Evolutionary conservation across 2,797 vertebrate species (phyloP).

Genomic region (Denticeps clupeoides): DNA sequence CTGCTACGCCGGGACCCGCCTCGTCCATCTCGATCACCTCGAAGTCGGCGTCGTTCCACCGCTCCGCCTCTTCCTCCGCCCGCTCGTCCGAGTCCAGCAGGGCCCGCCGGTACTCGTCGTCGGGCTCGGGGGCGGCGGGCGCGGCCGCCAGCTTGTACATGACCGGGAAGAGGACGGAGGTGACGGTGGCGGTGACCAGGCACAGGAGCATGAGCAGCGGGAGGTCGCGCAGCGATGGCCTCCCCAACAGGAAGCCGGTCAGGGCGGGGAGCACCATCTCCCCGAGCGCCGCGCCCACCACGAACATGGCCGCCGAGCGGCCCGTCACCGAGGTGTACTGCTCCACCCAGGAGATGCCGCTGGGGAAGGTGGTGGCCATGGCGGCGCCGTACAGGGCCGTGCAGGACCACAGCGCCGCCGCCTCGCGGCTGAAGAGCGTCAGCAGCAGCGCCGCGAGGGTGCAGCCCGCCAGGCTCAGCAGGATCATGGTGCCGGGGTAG

Average conservation of each 20-base stretch:
- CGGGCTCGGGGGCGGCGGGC: conserved; percentile 18
- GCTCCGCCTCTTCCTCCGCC: conserved; percentile 54
- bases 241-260: conserved; percentile 67
- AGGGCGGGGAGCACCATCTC: conserved; percentile 80
- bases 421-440: conserved; percentile 54
- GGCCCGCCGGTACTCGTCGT: conserved; percentile 69
- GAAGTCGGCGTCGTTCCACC: conserved; percentile 77
- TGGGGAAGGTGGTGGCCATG: conserved; percentile 83
- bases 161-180: conserved; percentile 72
- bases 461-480: conserved; percentile 66
- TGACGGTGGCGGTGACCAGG: conserved; percentile 54
- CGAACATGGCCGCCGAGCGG: conserved; percentile 64
- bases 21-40: conserved; percentile 82
- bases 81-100: conserved; percentile 58
- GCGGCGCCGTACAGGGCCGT: conserved; percentile 72
- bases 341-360: conserved; percentile 84
- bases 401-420: conserved; percentile 61
- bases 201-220: conserved; percentile 73
- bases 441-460: conserved; percentile 60
- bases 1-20: conserved; percentile 35
- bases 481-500: conserved; percentile 74
- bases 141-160: conserved; percentile 75
- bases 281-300: conserved; percentile 75
- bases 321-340: conserved; percentile 78
- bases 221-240: conserved; percentile 31